Conservation (phyloP, 1,140 invertebrate species). For the Zaprionus lachaisei region DNA sequence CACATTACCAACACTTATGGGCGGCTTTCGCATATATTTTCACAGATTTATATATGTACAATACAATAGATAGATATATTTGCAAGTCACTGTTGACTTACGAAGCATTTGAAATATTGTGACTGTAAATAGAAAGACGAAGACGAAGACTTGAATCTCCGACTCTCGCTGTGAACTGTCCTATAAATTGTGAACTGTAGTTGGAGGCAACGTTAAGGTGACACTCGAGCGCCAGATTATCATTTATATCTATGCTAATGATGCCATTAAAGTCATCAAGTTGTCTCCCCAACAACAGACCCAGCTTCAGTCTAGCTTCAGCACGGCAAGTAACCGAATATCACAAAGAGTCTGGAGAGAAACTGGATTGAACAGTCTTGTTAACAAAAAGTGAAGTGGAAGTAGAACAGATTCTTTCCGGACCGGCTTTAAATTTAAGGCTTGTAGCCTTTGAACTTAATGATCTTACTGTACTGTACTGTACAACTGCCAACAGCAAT, state of each 20-base stretch:
- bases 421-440: no score
- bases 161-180: neutral
- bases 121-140: neutral
- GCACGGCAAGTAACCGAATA: neutral
- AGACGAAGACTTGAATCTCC: neutral
- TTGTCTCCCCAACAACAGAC: neutral
- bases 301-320: neutral
- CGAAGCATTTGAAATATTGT: neutral
- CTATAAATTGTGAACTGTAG: constrained; percentile 18
- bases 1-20: constrained; percentile 34
- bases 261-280: neutral
- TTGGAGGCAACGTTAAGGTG: constrained; percentile 2
- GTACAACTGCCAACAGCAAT: no score
- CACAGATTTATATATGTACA: neutral
- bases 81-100: neutral
- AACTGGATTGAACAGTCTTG: neutral
- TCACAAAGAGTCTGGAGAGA: neutral
- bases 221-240: constrained; percentile 2
- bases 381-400: no score
- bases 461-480: no score
- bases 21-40: constrained; percentile 7
- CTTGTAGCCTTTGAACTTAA: no score
- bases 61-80: constrained; percentile 2
- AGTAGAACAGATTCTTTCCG: no score
- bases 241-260: constrained; percentile 13